Evolutionary conservation across 2,888 invertebrate genomes (phyloP).

Genomic region (Leucoma salicis): DNA sequence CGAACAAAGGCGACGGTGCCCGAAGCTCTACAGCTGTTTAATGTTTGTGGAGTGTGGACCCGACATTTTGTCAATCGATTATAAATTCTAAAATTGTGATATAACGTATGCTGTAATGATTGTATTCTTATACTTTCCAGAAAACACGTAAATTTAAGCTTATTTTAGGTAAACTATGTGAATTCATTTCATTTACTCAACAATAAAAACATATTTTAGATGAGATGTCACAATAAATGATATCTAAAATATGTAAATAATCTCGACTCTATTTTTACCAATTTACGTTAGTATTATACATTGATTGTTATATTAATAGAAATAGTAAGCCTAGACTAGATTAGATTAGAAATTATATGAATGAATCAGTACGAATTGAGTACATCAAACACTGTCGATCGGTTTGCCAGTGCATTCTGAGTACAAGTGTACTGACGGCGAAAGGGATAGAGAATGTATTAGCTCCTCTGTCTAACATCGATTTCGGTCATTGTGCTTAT

Average conservation of each 20-base stretch:
- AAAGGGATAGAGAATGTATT: slow-evolving; percentile 42
- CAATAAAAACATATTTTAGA: too few species aligned
- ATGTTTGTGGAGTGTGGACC: slow-evolving; percentile 73
- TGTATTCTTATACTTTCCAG: too few species aligned
- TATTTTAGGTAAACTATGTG: too few species aligned
- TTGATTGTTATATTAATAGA: too few species aligned
- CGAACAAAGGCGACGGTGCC: slow-evolving; percentile 63
- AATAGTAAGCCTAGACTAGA: too few species aligned
- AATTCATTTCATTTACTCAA: too few species aligned
- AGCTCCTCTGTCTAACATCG: slow-evolving; percentile 54
- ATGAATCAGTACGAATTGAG: slow-evolving; percentile 38
- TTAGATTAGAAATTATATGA: too few species aligned
- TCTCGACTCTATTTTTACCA: too few species aligned
- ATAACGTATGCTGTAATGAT: not conserved
- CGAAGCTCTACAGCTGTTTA: slow-evolving; percentile 73
- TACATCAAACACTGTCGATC: slow-evolving; percentile 42
- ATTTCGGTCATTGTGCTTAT: slow-evolving; percentile 61
- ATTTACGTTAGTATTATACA: too few species aligned
- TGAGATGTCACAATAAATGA: too few species aligned
- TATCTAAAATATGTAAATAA: too few species aligned
- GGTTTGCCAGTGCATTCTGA: slow-evolving; percentile 55
- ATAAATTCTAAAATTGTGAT: slow-evolving; percentile 15
- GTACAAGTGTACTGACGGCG: slow-evolving; percentile 60
- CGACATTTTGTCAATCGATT: slow-evolving; percentile 65
- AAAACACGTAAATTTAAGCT: too few species aligned